Conservation (phyloP, 2,113 vertebrate species). For the Rhizomys pruinosus region DNA sequence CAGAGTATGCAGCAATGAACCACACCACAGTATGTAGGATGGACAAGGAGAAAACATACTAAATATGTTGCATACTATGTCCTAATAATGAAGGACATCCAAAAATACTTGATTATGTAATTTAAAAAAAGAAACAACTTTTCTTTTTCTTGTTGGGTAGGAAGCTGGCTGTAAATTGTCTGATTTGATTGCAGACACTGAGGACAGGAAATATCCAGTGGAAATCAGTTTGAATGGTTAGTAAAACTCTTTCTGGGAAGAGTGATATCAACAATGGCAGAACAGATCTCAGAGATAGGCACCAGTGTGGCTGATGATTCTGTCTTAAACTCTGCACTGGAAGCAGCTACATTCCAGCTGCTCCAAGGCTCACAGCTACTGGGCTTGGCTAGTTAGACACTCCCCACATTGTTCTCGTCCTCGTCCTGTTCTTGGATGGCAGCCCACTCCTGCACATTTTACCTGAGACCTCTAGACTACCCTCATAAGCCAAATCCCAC, state of each 20-base stretch:
- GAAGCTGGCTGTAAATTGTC: not conserved
- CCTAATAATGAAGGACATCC: not conserved
- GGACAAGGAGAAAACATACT: not conserved
- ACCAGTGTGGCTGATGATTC: not conserved
- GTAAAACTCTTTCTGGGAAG: not conserved
- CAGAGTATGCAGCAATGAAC: not conserved
- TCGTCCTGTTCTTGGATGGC: too few species aligned
- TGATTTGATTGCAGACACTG: not conserved
- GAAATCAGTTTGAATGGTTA: not conserved
- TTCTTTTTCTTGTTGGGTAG: not conserved
- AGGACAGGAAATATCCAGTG: not conserved
- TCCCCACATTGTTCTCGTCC: too few species aligned
- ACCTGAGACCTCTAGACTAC: too few species aligned
- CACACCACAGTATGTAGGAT: not conserved
- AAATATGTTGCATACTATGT: not conserved
- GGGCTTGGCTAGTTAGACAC: too few species aligned
- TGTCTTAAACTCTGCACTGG: too few species aligned
- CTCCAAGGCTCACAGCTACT: too few species aligned
- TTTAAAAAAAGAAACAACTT: too few species aligned
- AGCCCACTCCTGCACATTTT: too few species aligned
- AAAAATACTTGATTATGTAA: not conserved
- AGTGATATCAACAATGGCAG: not conserved
- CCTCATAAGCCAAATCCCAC: too few species aligned
- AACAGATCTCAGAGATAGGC: not conserved
- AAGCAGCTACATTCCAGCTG: too few species aligned